phyloP scores from a whole-genome alignment of 2,888 invertebrate species.

The Pollenia griseotomentosa region DNA sequence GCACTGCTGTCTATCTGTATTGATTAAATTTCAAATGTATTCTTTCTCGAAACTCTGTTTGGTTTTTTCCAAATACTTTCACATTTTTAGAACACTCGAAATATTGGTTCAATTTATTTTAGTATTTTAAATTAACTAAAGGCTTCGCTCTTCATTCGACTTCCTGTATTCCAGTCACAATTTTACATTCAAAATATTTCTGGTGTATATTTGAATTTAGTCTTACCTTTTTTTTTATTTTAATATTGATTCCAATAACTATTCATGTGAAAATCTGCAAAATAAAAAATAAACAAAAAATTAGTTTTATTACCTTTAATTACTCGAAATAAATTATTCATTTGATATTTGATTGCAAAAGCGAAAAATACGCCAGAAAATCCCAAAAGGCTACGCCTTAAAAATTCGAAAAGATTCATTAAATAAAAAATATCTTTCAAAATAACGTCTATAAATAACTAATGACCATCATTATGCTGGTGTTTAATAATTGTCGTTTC shows the following conservation, averaged over 20 bases:
- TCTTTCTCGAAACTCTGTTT: too few relatives aligned
- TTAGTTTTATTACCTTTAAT: conserved; percentile 39
- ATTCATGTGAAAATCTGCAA: conserved; percentile 42
- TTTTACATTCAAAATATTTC: not conserved
- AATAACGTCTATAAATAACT: conserved; percentile 45
- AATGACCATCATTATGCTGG: conserved; percentile 56
- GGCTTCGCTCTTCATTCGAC: not conserved
- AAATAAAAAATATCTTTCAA: conserved; percentile 41
- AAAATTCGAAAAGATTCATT: conserved; percentile 37
- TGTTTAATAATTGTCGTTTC: conserved; percentile 51
- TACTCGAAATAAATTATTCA: conserved; percentile 59
- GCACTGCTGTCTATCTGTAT: too few relatives aligned
- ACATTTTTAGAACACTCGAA: too few relatives aligned
- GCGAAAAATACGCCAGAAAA: conserved; percentile 10
- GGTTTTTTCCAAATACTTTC: too few relatives aligned
- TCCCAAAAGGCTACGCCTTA: conserved; percentile 58
- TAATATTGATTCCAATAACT: not conserved
- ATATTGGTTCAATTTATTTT: not conserved
- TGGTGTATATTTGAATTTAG: not conserved
- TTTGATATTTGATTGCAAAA: conserved; percentile 36
- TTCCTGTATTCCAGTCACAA: not conserved
- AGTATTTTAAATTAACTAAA: not conserved
- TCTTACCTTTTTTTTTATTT: conserved; percentile 45
- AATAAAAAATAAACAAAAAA: conserved; percentile 40
- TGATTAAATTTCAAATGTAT: too few relatives aligned